Conservation (phyloP, 2,113 vertebrate species). For the Oophaga pumilio region DNA sequence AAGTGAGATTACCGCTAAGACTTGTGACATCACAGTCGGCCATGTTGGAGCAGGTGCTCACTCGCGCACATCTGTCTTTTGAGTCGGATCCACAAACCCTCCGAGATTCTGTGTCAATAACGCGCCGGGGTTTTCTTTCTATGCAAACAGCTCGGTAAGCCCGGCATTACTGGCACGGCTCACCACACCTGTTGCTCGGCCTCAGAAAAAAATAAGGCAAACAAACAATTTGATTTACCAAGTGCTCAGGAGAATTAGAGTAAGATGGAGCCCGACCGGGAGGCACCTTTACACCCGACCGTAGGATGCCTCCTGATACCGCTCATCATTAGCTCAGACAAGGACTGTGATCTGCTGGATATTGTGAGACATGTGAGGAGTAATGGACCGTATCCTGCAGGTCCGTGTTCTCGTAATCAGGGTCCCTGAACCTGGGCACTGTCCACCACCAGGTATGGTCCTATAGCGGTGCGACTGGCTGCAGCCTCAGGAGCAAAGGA, state of each 20-base stretch:
- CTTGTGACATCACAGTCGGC: constrained; percentile 10
- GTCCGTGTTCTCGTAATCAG: background rate
- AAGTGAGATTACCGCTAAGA: background rate
- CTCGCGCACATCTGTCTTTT: background rate
- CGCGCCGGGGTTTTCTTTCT: constrained; percentile 1
- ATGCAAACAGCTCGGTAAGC: constrained; percentile 36
- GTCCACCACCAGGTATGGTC: background rate
- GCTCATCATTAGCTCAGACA: background rate
- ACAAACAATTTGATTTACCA: constrained; percentile 43
- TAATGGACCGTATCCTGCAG: background rate
- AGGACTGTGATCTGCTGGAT: background rate
- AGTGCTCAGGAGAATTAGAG: constrained; percentile 14
- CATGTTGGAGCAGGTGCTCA: constrained; percentile 7
- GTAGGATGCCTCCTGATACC: background rate
- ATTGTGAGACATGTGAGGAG: background rate
- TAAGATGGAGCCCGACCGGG: background rate
- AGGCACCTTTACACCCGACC: background rate
- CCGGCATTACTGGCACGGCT: constrained; percentile 29
- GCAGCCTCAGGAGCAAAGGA: background rate
- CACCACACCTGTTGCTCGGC: constrained; percentile 33
- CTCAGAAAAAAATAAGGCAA: constrained; percentile 28
- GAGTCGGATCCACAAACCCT: background rate
- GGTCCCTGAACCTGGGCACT: background rate
- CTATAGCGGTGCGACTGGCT: background rate
- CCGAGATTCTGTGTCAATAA: background rate